Percentiles rank a stretch among this genome's conserved stretches.
phyloP scores from a whole-genome alignment of 2,888 invertebrate species.

The Agrochola macilenta region DNA sequence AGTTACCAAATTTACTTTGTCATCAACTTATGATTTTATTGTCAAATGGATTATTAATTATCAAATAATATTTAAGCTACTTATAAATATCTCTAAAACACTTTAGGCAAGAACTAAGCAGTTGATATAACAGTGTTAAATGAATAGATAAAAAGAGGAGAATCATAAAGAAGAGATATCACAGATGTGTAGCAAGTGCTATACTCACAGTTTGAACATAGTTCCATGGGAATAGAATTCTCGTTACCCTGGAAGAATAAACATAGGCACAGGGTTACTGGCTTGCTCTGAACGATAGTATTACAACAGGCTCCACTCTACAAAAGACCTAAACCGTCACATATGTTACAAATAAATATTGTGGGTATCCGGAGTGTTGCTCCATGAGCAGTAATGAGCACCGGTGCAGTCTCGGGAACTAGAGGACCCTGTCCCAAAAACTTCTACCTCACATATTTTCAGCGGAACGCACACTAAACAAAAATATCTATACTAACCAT shows the following conservation, averaged over 20 bases:
- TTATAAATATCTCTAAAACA: conserved; percentile 73
- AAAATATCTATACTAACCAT: conserved; percentile 61
- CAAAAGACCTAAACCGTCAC: not conserved
- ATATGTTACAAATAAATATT: conserved; percentile 11
- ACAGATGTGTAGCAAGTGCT: conserved; percentile 39
- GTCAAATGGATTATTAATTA: conserved; percentile 45
- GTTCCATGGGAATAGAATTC: conserved; percentile 98
- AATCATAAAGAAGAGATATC: conserved; percentile 63
- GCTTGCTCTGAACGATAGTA: not conserved
- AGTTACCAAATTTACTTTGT: conserved; percentile 42
- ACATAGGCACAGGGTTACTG: conserved; percentile 43
- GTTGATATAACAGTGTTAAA: conserved; percentile 71
- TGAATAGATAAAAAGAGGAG: conserved; percentile 68
- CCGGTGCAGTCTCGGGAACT: conserved; percentile 33
- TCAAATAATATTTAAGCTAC: conserved; percentile 69
- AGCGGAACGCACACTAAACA: conserved; percentile 7
- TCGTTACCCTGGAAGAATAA: conserved; percentile 96
- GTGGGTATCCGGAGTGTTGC: not conserved
- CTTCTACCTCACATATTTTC: conserved; percentile 17
- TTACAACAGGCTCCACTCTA: not conserved
- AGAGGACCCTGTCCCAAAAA: conserved; percentile 23
- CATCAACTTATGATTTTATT: conserved; percentile 41
- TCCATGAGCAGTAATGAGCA: conserved; percentile 16
- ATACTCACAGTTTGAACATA: conserved; percentile 98
- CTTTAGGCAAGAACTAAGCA: conserved; percentile 77